Base-by-base conservation (phyloP, 2,797 vertebrate species). In the Bryconaethiops microstoma region DNA sequence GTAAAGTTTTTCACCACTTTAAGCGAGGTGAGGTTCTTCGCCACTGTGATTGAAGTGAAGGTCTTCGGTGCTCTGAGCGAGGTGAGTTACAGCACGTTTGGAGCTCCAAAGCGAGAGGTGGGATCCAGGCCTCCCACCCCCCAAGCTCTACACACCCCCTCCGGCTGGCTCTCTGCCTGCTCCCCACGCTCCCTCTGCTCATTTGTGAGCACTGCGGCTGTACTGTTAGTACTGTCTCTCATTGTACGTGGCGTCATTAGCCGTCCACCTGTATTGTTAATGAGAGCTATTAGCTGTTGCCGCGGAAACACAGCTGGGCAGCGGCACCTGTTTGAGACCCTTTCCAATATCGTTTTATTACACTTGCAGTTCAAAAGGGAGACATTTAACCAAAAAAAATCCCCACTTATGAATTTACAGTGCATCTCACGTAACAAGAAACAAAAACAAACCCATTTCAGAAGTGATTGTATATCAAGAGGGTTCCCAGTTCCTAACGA, bases 251-350 rank as follows among this genome's bases (percentile, higher is more conserved):
- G 76, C 80, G 78, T 85, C 85, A 91, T 93, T 92, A 92, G 79
- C 80, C 39, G 59, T 87, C 89, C 93, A 93, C 89, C 90, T 93
- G 92, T 89, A 90, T 87, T 82, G 85, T 87, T 93, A 92, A 92
- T 90, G 82, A 91, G 89, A 84, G 75, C 89, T 92, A 93, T 93
- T 93, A 91, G 90, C 83, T 88, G 88, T 84, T 81, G 42, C 86
- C 82, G 83, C 90, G 89, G 90, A 92, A 91, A 92, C 83, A 55
- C 86, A 91, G 89, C 90, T 82, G 88, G 90, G 86, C 81, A 60
- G 70, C 80, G 81, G 90, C 92, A 92, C 91, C 92, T 93, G 91
- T 89, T 86, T 77, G 45, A 84, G 65, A 80, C 81, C 82, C 65
- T 68, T 83, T 84, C 76, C 72, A 83, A 76, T 74, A 74, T 52